Conservation (phyloP, 1,140 invertebrate genomes). For the Pseudomyrmex sp. region DNA sequence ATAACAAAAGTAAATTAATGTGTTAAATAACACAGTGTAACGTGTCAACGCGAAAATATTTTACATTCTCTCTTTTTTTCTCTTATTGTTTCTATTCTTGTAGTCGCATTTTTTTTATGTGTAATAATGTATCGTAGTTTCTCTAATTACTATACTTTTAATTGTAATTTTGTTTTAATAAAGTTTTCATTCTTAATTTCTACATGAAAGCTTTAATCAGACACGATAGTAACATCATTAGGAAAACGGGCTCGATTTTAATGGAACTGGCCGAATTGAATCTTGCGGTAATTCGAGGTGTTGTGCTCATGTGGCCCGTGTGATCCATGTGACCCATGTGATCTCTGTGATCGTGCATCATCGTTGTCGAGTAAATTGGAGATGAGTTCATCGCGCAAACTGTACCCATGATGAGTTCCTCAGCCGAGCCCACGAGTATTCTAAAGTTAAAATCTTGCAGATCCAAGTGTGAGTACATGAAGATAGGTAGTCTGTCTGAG, state of each 20-base stretch:
- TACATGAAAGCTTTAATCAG: conserved; percentile 26
- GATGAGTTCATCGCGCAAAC: conserved; percentile 83
- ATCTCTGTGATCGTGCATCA: conserved; percentile 41
- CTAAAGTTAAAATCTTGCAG: conserved; percentile 90
- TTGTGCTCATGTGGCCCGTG: neutral
- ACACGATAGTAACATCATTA: neutral
- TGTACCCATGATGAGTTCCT: conserved; percentile 89
- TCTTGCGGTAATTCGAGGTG: neutral
- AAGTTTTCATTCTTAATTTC: conserved; percentile 13
- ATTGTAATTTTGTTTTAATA: neutral
- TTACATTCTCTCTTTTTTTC: neutral
- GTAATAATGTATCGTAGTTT: neutral
- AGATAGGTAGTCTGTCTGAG: conserved; percentile 89
- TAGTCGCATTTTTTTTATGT: neutral
- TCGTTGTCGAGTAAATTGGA: conserved; percentile 14
- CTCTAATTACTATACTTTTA: neutral
- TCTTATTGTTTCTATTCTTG: conserved; percentile 6
- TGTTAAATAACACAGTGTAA: neutral
- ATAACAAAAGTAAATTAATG: conserved; percentile 2
- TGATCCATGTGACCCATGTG: conserved; percentile 26
- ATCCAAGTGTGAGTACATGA: conserved; percentile 89
- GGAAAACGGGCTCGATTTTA: neutral
- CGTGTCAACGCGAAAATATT: neutral
- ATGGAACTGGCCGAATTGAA: conserved; percentile 11
- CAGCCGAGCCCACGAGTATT: conserved; percentile 88